Evolutionary conservation across 1,140 invertebrate species (phyloP), one percentile per base, ranked within the genome.

Genomic region (Drosophila ambigua): DNA sequence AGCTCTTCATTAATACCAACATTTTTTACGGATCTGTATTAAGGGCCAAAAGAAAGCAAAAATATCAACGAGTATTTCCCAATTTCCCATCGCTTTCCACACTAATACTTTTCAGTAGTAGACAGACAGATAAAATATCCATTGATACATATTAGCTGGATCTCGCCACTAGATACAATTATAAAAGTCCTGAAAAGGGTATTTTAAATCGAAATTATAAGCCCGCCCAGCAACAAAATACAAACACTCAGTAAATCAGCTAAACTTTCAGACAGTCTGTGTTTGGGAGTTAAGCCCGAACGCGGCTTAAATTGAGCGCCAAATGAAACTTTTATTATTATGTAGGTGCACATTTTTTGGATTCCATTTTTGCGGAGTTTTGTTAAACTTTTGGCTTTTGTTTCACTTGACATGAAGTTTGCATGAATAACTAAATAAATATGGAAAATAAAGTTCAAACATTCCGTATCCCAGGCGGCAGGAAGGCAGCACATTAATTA

Each of bases 341-440:
- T 74, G 66, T 73, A 52, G 60, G 35, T 41, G 20, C 44, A 49
- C 9, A 39, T 75, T 50, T 75, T 75, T 75, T 7, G 35, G 35
- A 51, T 59, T 82, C 72, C 66, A 66, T 78, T 73, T 78, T 60
- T 41, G n/a, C 77, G 53, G 64, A 76, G 67, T 77, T 69, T 76
- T 45, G 76, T 54, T 64, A 50, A 64, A 75, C 72, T 75, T 74
- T 75, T 45, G 62, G 54, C 72, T 75, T 66, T 75, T 75, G 61
- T 75, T 74, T 39, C 20, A 58, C 72, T 75, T 75, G 28, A 64
- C 54, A 31, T n/a, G 52, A 54, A 71, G 62, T 72, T 65, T 57
- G 31, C 45, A 23, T 50, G 58, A 67, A 66, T 49, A 62, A 28
- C 55, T 54, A 76, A 76, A 76, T 55, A 76, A 76, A 75, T 59